Evolutionary conservation across 2,888 invertebrate genomes (phyloP).

Genomic region (Alviniconcha strummeri): DNA sequence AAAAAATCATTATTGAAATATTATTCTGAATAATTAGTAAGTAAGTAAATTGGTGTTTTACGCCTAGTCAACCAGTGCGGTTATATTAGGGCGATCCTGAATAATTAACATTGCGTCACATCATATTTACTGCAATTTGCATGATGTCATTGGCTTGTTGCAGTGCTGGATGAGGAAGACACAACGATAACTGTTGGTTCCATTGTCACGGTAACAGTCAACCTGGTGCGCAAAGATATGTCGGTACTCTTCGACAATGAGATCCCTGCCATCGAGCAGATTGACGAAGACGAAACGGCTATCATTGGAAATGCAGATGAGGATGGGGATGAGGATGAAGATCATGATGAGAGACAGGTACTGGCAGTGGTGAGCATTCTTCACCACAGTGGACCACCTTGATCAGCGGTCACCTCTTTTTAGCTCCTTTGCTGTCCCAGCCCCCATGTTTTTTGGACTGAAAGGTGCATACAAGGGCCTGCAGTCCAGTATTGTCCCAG

Average conservation of each 20-base stretch:
- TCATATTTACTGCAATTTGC: no score
- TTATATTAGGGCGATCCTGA: no score
- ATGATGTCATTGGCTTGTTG: neutral
- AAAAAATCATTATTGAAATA: no score
- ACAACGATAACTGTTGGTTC: slow-evolving; percentile 97
- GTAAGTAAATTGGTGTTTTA: no score
- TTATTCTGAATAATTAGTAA: no score
- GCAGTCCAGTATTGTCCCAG: no score
- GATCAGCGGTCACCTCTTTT: no score
- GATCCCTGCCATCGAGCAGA: slow-evolving; percentile 33
- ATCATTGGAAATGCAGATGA: slow-evolving; percentile 44
- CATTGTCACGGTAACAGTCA: slow-evolving; percentile 97
- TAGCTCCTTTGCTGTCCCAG: no score
- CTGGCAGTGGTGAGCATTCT: neutral
- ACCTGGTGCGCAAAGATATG: slow-evolving; percentile 88
- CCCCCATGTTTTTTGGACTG: no score
- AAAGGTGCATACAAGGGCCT: no score
- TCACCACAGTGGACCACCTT: neutral
- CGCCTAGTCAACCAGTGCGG: no score
- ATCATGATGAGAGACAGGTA: slow-evolving; percentile 43
- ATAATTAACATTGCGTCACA: no score
- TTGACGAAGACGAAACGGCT: slow-evolving; percentile 38
- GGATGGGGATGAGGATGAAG: slow-evolving; percentile 48
- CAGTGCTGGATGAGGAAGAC: slow-evolving; percentile 96
- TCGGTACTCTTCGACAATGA: slow-evolving; percentile 75